Conservation (phyloP, 2,113 vertebrate genomes). For the Microtus oregoni region DNA sequence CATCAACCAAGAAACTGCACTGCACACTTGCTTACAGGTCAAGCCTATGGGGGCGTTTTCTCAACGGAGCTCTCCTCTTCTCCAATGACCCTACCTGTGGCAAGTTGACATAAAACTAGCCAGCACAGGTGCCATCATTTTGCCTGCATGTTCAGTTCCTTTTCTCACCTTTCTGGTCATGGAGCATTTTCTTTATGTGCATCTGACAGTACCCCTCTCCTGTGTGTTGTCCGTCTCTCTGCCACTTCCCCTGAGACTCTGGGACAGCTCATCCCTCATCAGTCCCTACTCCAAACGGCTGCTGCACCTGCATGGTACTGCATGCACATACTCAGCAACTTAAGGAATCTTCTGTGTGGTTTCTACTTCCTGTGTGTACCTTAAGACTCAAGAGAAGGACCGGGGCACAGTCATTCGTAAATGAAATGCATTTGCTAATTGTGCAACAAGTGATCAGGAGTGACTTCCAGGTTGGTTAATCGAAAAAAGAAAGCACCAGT, state of each 20-base stretch:
- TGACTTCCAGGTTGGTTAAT: not conserved
- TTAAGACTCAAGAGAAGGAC: not conserved
- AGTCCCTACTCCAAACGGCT: not conserved
- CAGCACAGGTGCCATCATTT: not conserved
- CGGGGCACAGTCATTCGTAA: not conserved
- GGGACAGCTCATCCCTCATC: no score
- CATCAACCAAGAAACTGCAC: no score
- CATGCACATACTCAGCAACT: no score
- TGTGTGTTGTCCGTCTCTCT: accelerated
- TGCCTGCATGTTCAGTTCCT: not conserved
- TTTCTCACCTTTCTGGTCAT: not conserved
- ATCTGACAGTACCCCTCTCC: not conserved
- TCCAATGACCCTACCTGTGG: not conserved
- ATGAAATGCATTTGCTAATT: not conserved
- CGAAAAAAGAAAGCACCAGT: not conserved
- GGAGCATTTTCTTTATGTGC: not conserved
- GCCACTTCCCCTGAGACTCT: not conserved
- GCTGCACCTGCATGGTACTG: not conserved
- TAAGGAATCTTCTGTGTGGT: not conserved
- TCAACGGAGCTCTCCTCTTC: not conserved
- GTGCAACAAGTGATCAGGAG: not conserved
- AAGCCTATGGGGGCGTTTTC: not conserved
- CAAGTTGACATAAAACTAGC: not conserved
- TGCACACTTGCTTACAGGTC: not conserved
- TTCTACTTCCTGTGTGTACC: not conserved